These are phyloP conservation scores for Xiphophorus hellerii DNA, from an alignment of 2,113 vertebrate species.

Conservation along the genomic window DNA sequence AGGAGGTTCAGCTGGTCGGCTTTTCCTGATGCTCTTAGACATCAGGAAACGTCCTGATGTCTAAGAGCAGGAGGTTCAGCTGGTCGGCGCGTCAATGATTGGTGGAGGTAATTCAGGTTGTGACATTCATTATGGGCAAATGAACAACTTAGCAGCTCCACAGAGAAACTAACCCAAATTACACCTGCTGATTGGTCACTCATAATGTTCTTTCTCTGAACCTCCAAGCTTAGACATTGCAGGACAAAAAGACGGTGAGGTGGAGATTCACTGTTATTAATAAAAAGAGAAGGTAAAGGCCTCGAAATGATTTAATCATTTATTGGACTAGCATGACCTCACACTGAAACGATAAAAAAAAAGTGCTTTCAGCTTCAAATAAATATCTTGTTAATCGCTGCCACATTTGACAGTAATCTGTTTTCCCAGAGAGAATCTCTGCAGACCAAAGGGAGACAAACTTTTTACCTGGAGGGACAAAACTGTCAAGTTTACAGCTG, in stretches of 20 bases:
- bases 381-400: not conserved
- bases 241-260: constrained; percentile 44
- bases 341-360: not conserved
- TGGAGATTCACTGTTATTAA: constrained; percentile 13
- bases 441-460: too few relatives aligned
- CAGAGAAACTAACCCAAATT: constrained; percentile 59
- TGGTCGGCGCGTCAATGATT: constrained; percentile 63
- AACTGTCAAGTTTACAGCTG: too few relatives aligned
- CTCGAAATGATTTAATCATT: not conserved
- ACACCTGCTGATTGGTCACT: constrained; percentile 71
- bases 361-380: not conserved
- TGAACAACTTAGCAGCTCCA: constrained; percentile 64
- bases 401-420: too few relatives aligned
- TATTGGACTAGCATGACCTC: not conserved
- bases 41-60: constrained; percentile 16
- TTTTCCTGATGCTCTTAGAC: too few relatives aligned
- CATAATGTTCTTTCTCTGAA: constrained; percentile 41
- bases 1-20: constrained; percentile 22
- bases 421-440: too few relatives aligned
- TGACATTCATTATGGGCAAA: constrained; percentile 72
- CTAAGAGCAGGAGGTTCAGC: constrained; percentile 18
- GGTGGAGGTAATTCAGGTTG: constrained; percentile 64
- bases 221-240: constrained; percentile 59
- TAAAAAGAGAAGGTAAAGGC: not conserved
- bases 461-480: too few relatives aligned